Evolutionary conservation across 1,140 invertebrate genomes (phyloP).

Genomic region (Mesaphorura yosii): DNA sequence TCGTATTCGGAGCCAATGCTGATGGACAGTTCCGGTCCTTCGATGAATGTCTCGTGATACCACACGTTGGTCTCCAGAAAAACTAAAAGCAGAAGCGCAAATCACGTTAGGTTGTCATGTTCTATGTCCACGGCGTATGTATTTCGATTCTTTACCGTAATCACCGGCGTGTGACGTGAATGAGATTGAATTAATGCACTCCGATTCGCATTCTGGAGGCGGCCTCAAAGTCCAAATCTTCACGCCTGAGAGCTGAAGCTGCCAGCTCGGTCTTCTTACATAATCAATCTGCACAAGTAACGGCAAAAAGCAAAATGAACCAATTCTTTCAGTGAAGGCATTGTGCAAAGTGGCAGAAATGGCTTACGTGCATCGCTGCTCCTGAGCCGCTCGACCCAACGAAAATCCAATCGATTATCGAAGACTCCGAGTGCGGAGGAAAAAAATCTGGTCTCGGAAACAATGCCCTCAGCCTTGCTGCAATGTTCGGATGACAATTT

Average conservation of each 20-base stretch:
- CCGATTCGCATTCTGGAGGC: constrained; percentile 27
- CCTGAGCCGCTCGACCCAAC: constrained; percentile 74
- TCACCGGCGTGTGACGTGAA: constrained; percentile 27
- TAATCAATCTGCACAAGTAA: constrained; percentile 26
- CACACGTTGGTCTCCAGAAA: constrained; percentile 29
- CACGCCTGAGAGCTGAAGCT: constrained; percentile 23
- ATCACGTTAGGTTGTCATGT: no score
- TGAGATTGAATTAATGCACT: constrained; percentile 14
- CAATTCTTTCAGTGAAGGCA: not conserved
- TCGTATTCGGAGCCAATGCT: constrained; percentile 30
- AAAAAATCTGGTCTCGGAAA: constrained; percentile 45
- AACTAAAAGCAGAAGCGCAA: constrained; percentile 20
- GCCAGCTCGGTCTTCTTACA: constrained; percentile 28
- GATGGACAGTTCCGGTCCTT: constrained; percentile 21
- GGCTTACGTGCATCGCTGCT: constrained; percentile 79
- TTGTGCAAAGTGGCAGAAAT: not conserved
- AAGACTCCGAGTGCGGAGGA: constrained; percentile 62
- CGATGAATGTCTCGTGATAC: constrained; percentile 28
- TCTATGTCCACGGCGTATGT: no score
- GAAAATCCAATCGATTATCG: constrained; percentile 83
- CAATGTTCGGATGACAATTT: constrained; percentile 42
- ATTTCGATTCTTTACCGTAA: constrained; percentile 23
- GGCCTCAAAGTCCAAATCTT: constrained; percentile 24
- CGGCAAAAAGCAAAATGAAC: not conserved
- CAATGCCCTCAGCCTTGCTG: constrained; percentile 39